These are phyloP conservation scores for Craniophora ligustri DNA, from an alignment of 2,888 invertebrate genomes.

Conservation along the genomic window DNA sequence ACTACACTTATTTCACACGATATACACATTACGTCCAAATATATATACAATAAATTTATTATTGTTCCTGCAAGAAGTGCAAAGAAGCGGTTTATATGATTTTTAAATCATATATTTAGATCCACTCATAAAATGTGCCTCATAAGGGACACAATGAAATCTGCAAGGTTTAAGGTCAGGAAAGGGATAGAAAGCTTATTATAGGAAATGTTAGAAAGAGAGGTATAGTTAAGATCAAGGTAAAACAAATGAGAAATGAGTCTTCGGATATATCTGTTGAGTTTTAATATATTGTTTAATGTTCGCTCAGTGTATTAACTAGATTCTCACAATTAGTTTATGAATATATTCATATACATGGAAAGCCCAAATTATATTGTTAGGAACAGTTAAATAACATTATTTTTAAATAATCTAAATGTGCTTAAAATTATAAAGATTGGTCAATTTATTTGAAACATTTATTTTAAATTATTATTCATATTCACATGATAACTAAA, in stretches of 20 bases:
- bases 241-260: conserved; percentile 52
- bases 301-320: no score
- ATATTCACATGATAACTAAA: neutral
- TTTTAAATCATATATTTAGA: conserved; percentile 49
- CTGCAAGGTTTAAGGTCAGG: conserved; percentile 82
- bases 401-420: no score
- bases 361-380: no score
- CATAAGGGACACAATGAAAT: conserved; percentile 56
- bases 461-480: neutral
- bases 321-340: no score
- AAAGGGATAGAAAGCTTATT: conserved; percentile 64
- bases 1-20: conserved; percentile 11
- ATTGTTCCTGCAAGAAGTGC: neutral
- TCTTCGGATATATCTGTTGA: conserved; percentile 49
- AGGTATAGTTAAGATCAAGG: conserved; percentile 64
- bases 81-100: conserved; percentile 4
- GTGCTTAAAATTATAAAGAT: no score
- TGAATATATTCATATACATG: no score
- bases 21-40: conserved; percentile 7
- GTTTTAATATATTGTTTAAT: neutral
- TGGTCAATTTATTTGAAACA: no score
- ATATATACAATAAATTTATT: conserved; percentile 1
- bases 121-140: conserved; percentile 38
- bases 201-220: conserved; percentile 64
- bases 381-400: no score